Evolutionary conservation across 1,140 invertebrate genomes (phyloP), one percentile per base, ranked within the genome.

Genomic region (Drosophila rhopaloa): DNA sequence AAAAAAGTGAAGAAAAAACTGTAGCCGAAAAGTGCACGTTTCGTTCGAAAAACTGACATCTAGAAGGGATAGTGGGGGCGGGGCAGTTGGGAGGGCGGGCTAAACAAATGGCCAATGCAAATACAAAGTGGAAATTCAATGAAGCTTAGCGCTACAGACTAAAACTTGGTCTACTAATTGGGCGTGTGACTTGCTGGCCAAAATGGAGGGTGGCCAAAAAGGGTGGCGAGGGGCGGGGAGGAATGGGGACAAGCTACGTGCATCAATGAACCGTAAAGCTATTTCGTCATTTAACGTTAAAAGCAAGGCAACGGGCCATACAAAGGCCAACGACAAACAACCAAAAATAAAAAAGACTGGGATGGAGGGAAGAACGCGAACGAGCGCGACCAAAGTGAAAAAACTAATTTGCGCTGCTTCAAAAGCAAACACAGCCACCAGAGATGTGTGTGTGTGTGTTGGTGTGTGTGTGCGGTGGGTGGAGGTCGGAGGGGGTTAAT

Each of bases 351-450:
- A 82, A 61, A 73, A 65, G 61, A 29, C 55, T n/a, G 38, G 61
- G 40, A 62, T 47, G 58, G 62, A 72, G 73, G 83, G 53, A 57
- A 66, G 63, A 80, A 78, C 74, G 75, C 74, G 74, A 77, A 54
- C 65, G 81, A 88, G 85, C 84, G 83, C 83, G 83, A 88, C 83
- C 76, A 88, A 88, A 88, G 83, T 88, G 83, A 90, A 90, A 90
- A 90, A 90, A 90, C 86, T 90, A 90, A 90, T 90, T 90, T 90
- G 88, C 88, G 86, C 86, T 90, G 82, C 86, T 90, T 90, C 79
- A 90, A 90, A 90, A 90, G 88, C 86, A 90, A 90, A 90, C 82
- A 86, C 70, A 68, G 19, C 9, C 16, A 37, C 44, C 14, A 10
- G 40, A 35, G 19, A 14, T 24, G 37, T 46, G 54, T 47, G 44